Evolutionary conservation across 2,888 invertebrate species (phyloP).

Genomic region (Dendrolimus houi): DNA sequence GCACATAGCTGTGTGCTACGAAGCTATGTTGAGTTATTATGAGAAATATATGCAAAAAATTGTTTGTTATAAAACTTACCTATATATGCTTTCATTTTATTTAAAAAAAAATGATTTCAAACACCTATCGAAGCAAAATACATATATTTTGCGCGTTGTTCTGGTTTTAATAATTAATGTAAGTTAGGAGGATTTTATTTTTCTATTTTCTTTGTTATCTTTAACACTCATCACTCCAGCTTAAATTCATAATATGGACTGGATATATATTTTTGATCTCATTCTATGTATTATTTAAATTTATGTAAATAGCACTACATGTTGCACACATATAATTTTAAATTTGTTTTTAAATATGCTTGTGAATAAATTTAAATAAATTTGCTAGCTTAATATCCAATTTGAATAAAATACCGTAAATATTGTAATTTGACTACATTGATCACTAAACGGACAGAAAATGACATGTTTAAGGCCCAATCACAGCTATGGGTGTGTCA

Average conservation of each 20-base stretch:
- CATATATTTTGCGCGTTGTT: slow-evolving; percentile 2
- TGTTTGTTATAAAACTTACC: too few relatives aligned
- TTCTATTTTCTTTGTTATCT: slow-evolving; percentile 31
- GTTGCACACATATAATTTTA: slow-evolving; percentile 34
- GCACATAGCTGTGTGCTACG: too few relatives aligned
- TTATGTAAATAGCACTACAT: slow-evolving; percentile 40
- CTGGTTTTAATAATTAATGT: slow-evolving; percentile 20
- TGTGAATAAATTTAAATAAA: too few relatives aligned
- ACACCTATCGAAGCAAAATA: background rate
- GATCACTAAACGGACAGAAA: too few relatives aligned
- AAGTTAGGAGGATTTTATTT: slow-evolving; percentile 25
- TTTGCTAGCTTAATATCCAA: background rate
- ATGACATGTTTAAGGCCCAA: too few relatives aligned
- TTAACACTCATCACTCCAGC: slow-evolving; percentile 37
- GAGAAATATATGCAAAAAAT: too few relatives aligned
- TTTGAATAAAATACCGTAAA: slow-evolving; percentile 2
- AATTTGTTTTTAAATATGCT: slow-evolving; percentile 20
- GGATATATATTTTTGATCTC: slow-evolving; percentile 62
- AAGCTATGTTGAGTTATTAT: too few relatives aligned
- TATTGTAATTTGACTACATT: too few relatives aligned
- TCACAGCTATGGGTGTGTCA: too few relatives aligned
- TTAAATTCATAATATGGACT: slow-evolving; percentile 42
- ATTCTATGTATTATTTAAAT: slow-evolving; percentile 59
- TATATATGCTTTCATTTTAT: too few relatives aligned
- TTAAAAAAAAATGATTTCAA: background rate